These are phyloP conservation scores for Leptinotarsa tumamoca DNA, from an alignment of 2,888 invertebrate species.

Conservation along the genomic window DNA sequence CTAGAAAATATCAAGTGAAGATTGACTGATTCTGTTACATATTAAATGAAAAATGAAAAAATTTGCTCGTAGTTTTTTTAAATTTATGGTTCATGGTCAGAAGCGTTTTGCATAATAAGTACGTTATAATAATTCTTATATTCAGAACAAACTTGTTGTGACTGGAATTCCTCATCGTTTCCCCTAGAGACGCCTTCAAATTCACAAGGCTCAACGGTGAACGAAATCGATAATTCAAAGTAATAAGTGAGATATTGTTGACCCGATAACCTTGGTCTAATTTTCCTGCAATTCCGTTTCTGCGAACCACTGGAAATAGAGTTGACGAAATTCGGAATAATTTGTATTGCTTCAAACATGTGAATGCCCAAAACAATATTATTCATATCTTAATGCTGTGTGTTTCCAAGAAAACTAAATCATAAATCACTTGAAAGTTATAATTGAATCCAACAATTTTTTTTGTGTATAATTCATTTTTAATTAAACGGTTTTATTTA, in stretches of 20 bases:
- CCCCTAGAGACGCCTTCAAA: constrained; percentile 53
- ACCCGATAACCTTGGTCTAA: constrained; percentile 50
- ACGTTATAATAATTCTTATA: too few relatives aligned
- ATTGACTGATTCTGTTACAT: too few relatives aligned
- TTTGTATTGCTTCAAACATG: not conserved
- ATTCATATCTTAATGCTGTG: not conserved
- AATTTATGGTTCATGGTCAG: too few relatives aligned
- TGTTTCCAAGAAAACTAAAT: not conserved
- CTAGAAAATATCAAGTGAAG: too few relatives aligned
- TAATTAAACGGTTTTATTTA: too few relatives aligned
- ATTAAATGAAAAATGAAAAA: too few relatives aligned
- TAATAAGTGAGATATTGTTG: constrained; percentile 46
- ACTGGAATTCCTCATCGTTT: constrained; percentile 43
- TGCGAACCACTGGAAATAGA: constrained; percentile 7
- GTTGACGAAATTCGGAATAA: not conserved
- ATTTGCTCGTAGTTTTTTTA: too few relatives aligned
- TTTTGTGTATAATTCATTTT: too few relatives aligned
- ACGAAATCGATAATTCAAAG: constrained; percentile 42
- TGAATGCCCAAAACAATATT: not conserved
- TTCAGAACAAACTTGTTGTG: constrained; percentile 45
- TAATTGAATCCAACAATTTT: too few relatives aligned
- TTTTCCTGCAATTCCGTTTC: constrained; percentile 31
- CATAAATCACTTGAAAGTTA: too few relatives aligned
- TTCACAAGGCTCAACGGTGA: constrained; percentile 38
- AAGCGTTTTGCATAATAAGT: too few relatives aligned